Percentiles rank a stretch among this genome's conserved stretches.
phyloP scores from a whole-genome alignment of 2,888 invertebrate species.

The Cephus pulcher region DNA sequence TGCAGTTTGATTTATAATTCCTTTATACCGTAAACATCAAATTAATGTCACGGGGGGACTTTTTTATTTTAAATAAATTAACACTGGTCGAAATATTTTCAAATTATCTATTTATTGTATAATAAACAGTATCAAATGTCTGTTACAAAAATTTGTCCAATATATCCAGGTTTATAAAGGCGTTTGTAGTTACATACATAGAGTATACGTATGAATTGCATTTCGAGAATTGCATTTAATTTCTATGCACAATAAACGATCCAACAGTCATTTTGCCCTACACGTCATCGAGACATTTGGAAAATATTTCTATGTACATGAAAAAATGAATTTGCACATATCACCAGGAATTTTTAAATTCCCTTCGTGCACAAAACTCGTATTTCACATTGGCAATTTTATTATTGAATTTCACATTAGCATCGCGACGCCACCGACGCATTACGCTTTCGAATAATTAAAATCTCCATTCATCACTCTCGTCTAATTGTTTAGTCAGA shows the following conservation, averaged over 20 bases:
- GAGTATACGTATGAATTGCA: not conserved
- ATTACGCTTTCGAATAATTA: not conserved
- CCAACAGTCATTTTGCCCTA: not conserved
- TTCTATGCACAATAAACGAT: not conserved
- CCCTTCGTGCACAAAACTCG: constrained; percentile 2
- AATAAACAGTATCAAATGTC: too few species aligned
- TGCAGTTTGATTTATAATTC: too few species aligned
- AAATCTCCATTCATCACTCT: constrained; percentile 9
- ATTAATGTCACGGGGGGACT: too few species aligned
- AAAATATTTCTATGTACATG: not conserved
- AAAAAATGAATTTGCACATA: not conserved
- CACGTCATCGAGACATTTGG: not conserved
- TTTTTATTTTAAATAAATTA: too few species aligned
- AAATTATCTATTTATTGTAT: too few species aligned
- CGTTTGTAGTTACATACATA: not conserved
- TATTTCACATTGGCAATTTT: not conserved
- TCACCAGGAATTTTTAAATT: not conserved
- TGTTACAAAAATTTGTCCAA: too few species aligned
- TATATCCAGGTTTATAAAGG: not conserved
- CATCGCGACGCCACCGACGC: not conserved
- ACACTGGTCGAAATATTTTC: too few species aligned
- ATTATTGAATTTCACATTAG: not conserved
- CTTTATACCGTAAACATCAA: too few species aligned
- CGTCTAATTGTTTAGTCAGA: constrained; percentile 16
- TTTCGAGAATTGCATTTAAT: not conserved